Percentiles rank a stretch among this genome's conserved stretches.
Conservation (phyloP, 2,888 invertebrate species). For the Gerosis bhagava region DNA sequence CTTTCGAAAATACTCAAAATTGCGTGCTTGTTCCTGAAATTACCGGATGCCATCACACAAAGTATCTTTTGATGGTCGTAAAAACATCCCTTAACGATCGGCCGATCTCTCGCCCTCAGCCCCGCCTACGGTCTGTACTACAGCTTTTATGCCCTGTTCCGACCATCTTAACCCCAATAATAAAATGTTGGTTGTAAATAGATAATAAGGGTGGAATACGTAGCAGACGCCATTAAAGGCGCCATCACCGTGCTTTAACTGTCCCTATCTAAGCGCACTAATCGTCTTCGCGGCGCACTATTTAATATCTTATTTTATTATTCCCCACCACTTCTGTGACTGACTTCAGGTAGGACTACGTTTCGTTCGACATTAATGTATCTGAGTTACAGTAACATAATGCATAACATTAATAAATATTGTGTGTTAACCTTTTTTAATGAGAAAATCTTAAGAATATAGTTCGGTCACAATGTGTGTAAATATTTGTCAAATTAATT, state of each 20-base stretch:
- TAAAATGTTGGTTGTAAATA: conserved; percentile 81
- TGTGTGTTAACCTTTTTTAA: no score
- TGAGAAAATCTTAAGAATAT: no score
- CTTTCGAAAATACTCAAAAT: conserved; percentile 46
- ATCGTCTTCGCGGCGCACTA: conserved; percentile 59
- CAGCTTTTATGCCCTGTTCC: conserved; percentile 61
- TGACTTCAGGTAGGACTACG: no score
- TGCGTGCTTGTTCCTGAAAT: conserved; percentile 60
- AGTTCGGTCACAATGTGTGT: no score
- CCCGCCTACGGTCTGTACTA: conserved; percentile 58
- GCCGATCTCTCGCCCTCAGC: conserved; percentile 63
- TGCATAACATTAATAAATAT: no score
- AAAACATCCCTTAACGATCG: conserved; percentile 78
- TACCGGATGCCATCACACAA: conserved; percentile 75
- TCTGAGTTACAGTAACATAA: no score
- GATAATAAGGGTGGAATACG: conserved; percentile 76
- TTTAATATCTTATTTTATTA: conserved; percentile 61
- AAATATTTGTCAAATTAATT: no score
- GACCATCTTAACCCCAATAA: conserved; percentile 79
- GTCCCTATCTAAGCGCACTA: conserved; percentile 59
- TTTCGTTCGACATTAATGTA: no score
- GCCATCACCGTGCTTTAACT: conserved; percentile 63
- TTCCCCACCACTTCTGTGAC: conserved; percentile 33
- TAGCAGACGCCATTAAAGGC: conserved; percentile 73
- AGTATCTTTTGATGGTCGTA: conserved; percentile 81